Evolutionary conservation across 2,113 vertebrate species (phyloP), one percentile per base, ranked within the genome.

Genomic region (Oncorhynchus nerka): DNA sequence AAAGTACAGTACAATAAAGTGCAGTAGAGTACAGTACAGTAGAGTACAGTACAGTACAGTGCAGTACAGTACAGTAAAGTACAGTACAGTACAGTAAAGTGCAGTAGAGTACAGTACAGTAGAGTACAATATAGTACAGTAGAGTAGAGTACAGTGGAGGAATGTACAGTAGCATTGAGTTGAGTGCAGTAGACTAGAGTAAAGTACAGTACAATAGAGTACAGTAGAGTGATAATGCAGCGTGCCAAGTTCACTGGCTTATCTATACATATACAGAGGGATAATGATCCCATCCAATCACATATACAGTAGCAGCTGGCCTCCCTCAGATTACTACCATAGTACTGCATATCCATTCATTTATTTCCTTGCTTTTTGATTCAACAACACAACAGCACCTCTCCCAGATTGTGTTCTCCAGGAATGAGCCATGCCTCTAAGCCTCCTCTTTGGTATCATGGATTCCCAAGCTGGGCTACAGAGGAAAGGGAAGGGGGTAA

Each of bases 271-370:
- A 28, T 49, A 55, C 67, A 24, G 28, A 69, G 7, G 71, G 79
- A 84, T 86, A 81, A 86, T 64, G 83, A 81, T 7, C 49, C 76
- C 76, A 65, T 75, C 48, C 72, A 83, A 75, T 84, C 75, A 71
- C 8, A 1, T 51, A 71, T 22, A 68, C 72, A 76, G 74, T 28
- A 75, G 81, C 77, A 80, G 79, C 82, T 82, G 76, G 78, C 73
- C 15, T 19, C 64, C 71, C 13, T 19, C 64, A 80, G 83, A 85
- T 84, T 84, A 81, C 73, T 5, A 48, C 24, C 26, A 9, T 15
- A 78, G 67, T 74, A 79, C 70, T 76, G 32, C 51, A 48, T 11
- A 74, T 68, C 79, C 26, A 74, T 77, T 32, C 61, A 80, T 77
- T 80, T 86, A 34, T 64, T 26, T 20, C 74, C 57, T 68, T 7